Conservation (phyloP, 2,113 vertebrate species). For the Hippolais icterina region DNA sequence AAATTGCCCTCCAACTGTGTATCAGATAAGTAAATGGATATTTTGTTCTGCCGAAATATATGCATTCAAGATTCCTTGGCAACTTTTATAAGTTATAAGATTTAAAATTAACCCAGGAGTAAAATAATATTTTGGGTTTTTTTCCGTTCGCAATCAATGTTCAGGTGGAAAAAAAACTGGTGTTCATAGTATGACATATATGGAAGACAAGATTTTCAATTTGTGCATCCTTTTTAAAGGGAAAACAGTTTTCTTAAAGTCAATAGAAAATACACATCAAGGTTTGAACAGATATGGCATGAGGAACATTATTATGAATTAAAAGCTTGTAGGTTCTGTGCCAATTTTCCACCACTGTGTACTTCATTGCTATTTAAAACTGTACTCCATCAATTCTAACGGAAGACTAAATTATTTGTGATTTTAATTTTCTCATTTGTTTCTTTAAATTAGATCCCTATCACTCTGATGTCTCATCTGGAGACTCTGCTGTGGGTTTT, state of each 20-base stretch:
- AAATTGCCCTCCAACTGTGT: slow-evolving; percentile 34
- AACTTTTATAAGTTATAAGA: slow-evolving; percentile 12
- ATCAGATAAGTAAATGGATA: slow-evolving; percentile 35
- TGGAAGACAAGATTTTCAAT: slow-evolving; percentile 33
- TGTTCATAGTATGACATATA: slow-evolving; percentile 4
- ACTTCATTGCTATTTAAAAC: slow-evolving; percentile 92
- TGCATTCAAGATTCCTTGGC: slow-evolving; percentile 17
- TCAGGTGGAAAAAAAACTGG: not conserved
- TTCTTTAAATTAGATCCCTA: slow-evolving; percentile 78
- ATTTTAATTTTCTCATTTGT: slow-evolving; percentile 82
- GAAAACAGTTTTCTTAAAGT: slow-evolving; percentile 43
- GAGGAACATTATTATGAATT: slow-evolving; percentile 68
- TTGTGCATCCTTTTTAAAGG: slow-evolving; percentile 48
- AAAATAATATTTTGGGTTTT: slow-evolving; percentile 18
- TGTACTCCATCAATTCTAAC: slow-evolving; percentile 87
- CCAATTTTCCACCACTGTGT: slow-evolving; percentile 82
- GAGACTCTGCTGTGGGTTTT: slow-evolving; percentile 70
- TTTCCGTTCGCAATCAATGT: slow-evolving; percentile 10
- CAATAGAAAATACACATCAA: slow-evolving; percentile 51
- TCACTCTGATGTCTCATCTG: slow-evolving; percentile 71
- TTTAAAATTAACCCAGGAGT: slow-evolving; percentile 48
- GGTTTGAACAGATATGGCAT: slow-evolving; percentile 58
- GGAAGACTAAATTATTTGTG: slow-evolving; percentile 90
- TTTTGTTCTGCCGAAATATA: slow-evolving; percentile 19
- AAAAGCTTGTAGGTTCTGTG: slow-evolving; percentile 77